Conservation (phyloP, 2,113 vertebrate genomes). For the Ophthalmolycus amberensis region DNA sequence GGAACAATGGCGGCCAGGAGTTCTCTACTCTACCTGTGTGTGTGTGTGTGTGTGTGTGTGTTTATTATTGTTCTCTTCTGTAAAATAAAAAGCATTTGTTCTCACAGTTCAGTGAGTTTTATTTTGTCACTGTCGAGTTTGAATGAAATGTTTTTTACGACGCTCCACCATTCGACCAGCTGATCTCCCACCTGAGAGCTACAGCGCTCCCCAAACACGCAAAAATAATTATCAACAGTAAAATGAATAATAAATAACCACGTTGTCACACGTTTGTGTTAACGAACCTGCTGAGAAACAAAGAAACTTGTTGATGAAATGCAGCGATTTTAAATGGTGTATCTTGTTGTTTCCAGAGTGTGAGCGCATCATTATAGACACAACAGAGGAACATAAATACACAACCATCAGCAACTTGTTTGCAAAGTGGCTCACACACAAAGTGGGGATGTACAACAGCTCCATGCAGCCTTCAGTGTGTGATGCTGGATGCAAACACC, state of each 20-base stretch:
- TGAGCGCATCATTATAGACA: neutral
- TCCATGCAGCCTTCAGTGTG: neutral
- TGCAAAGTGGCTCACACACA: slow-evolving; percentile 13
- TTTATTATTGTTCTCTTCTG: slow-evolving; percentile 11
- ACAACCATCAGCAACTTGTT: neutral
- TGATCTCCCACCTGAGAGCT: no score
- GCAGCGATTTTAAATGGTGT: neutral
- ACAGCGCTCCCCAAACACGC: no score
- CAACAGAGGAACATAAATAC: neutral
- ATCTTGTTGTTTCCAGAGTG: neutral
- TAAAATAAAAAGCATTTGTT: slow-evolving; percentile 19
- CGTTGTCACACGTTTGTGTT: no score
- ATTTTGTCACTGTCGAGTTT: no score
- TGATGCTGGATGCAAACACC: slow-evolving; percentile 52
- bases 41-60: neutral
- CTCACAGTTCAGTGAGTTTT: neutral
- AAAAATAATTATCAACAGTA: no score
- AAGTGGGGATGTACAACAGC: slow-evolving; percentile 23
- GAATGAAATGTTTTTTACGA: no score
- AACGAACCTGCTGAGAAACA: neutral
- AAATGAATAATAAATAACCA: no score
- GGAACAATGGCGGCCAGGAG: slow-evolving; percentile 47
- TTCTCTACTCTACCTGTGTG: neutral
- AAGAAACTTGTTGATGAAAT: neutral
- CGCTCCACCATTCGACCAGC: no score